Percentiles rank a stretch among this genome's conserved stretches.
These are phyloP conservation scores for Leptinotarsa rubiginosa DNA, from an alignment of 2,888 invertebrate genomes.

Conservation along the genomic window DNA sequence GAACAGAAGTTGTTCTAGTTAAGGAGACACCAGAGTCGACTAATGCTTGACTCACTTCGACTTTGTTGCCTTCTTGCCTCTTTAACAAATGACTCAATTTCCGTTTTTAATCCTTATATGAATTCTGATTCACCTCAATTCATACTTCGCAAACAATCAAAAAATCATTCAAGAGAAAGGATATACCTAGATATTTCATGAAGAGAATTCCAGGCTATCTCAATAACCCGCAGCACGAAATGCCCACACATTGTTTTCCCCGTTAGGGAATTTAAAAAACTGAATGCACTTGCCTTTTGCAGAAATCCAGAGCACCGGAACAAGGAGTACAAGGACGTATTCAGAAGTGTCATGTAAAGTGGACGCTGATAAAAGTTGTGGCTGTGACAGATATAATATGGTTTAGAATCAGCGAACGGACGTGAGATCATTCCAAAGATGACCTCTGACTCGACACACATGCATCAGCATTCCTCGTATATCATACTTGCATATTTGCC, in stretches of 20 bases:
- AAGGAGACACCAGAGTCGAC: too few relatives aligned
- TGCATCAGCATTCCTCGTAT: conserved; percentile 55
- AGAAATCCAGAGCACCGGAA: conserved; percentile 41
- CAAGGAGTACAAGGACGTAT: conserved; percentile 37
- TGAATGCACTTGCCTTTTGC: conserved; percentile 26
- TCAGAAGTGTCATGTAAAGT: conserved; percentile 42
- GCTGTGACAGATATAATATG: conserved; percentile 55
- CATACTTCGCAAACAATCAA: background rate
- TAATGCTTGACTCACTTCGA: too few relatives aligned
- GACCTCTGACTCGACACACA: conserved; percentile 59
- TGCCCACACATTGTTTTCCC: conserved; percentile 20
- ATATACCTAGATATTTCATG: conserved; percentile 21
- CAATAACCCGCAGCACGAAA: conserved; percentile 12
- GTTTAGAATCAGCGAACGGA: conserved; percentile 54
- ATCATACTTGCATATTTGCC: conserved; percentile 54
- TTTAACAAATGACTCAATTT: too few relatives aligned
- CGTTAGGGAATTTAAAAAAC: conserved; percentile 20
- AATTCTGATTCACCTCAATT: too few relatives aligned
- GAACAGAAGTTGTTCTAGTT: too few relatives aligned
- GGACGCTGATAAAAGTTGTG: conserved; percentile 49
- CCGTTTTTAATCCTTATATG: too few relatives aligned
- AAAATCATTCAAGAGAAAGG: conserved; percentile 21
- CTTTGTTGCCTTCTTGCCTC: too few relatives aligned
- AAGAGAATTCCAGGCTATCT: conserved; percentile 20
- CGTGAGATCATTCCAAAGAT: conserved; percentile 55